phyloP scores from a whole-genome alignment of 2,888 invertebrate genomes.

The Lochmaea crataegi region DNA sequence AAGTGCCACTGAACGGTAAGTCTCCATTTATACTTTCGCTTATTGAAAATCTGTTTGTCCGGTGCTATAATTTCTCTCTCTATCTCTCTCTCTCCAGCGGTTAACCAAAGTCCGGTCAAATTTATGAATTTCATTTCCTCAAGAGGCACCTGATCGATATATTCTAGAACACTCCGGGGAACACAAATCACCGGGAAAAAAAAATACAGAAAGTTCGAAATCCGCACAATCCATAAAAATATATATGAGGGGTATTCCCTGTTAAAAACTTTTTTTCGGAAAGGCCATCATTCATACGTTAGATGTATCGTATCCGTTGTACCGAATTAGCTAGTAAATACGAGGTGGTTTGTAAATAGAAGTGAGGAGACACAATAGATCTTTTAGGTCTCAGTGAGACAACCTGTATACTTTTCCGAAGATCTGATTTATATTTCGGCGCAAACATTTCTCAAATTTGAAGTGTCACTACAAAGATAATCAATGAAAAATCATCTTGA shows the following conservation, averaged over 20 bases:
- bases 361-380: too few relatives aligned
- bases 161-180: constrained; percentile 50
- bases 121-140: constrained; percentile 46
- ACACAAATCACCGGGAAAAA: constrained; percentile 50
- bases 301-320: constrained; percentile 29
- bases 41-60: too few relatives aligned
- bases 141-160: constrained; percentile 45
- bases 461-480: too few relatives aligned
- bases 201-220: constrained; percentile 47
- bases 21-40: not conserved
- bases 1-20: constrained; percentile 78
- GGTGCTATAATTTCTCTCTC: too few relatives aligned
- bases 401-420: not conserved
- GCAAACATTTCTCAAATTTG: too few relatives aligned
- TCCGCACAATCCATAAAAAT: constrained; percentile 45
- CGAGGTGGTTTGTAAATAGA: too few relatives aligned
- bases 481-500: too few relatives aligned
- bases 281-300: constrained; percentile 23
- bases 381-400: too few relatives aligned
- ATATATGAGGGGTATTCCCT: constrained; percentile 34
- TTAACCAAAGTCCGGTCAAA: constrained; percentile 37
- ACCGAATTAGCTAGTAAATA: constrained; percentile 26
- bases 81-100: constrained; percentile 15
- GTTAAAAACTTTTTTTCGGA: constrained; percentile 30
- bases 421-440: too few relatives aligned